Percentiles rank a stretch among this genome's conserved stretches.
Conservation (phyloP, 2,113 vertebrate species). For the Paramormyrops kingsleyae region DNA sequence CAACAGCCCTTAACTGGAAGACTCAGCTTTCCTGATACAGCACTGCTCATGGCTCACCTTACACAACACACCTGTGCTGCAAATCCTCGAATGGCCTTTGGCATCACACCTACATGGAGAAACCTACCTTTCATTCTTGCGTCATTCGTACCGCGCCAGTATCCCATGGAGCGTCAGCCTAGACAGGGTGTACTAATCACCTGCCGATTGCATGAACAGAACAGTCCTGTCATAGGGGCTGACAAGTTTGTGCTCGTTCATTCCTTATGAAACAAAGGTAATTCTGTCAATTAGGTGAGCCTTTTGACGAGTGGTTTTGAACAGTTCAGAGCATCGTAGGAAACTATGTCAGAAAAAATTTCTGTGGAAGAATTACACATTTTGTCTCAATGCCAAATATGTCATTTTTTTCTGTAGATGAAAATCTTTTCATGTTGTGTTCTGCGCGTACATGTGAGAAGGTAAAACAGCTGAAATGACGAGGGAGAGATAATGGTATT, state of each 20-base stretch:
- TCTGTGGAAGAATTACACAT: not conserved
- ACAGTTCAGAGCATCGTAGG: not conserved
- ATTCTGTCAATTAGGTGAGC: not conserved
- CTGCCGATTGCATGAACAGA: not conserved
- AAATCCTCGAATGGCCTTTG: not conserved
- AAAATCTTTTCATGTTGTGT: not conserved
- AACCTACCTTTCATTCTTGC: too few species aligned
- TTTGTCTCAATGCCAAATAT: not conserved
- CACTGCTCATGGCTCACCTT: not conserved
- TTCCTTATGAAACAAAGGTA: not conserved
- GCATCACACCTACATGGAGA: not conserved
- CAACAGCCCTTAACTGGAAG: not conserved
- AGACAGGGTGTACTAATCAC: not conserved
- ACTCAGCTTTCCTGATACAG: not conserved
- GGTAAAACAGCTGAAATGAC: not conserved
- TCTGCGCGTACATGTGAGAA: not conserved
- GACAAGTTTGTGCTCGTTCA: not conserved
- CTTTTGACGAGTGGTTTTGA: not conserved
- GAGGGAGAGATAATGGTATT: not conserved
- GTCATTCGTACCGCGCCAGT: not conserved
- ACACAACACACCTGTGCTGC: not conserved
- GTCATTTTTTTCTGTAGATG: not conserved
- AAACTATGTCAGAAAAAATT: not conserved
- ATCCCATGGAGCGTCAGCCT: not conserved
- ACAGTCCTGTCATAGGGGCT: not conserved